Evolutionary conservation across 2,113 vertebrate genomes (phyloP), one percentile per base, ranked within the genome.

Genomic region (Alligator mississippiensis): DNA sequence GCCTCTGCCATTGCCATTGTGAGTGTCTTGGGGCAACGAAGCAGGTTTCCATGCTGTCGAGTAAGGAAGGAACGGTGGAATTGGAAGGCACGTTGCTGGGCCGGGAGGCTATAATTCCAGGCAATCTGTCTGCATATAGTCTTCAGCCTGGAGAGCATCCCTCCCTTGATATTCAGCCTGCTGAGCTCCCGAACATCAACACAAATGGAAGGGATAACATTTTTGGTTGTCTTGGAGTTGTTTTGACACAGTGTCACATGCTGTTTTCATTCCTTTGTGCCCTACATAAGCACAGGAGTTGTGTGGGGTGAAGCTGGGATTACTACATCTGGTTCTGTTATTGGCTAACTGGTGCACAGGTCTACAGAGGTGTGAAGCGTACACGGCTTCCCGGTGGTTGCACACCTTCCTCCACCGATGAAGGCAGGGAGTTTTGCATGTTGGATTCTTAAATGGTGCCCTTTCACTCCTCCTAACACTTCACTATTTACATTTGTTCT

Each of bases 401-500:
- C 34, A 93, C 95, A 94, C 96, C 94, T 96, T 96, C 90, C 76
- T 93, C 93, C 59, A 87, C 90, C 90, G 95, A 96, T 89, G 91
- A 89, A 95, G 85, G 91, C 75, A 12, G n/a, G 76, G 85, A 89
- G 91, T 87, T 95, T 95, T 1, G 0, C 3, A 2, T 66, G n/a
- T 57, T 89, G 96, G 93, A 82, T 94, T 96, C 95, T 95, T 95
- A 82, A 88, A 90, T 80, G 93, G 94, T 96, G 96, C 92, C 94
- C 96, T 96, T 97, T 97, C 94, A 96, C 96, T 93, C 78, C 57
- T 80, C 96, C 96, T 94, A 96, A 96, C 93, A 94, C 59, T 76
- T 96, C 90, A 93, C 96, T 94, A 15, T 94, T 94, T 94, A 87
- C 96, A 96, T 96, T 96, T 94, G 92, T 97, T 96, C 93, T 95